Conservation (phyloP, 2,797 vertebrate genomes). For the Peromyscus melanophrys region DNA sequence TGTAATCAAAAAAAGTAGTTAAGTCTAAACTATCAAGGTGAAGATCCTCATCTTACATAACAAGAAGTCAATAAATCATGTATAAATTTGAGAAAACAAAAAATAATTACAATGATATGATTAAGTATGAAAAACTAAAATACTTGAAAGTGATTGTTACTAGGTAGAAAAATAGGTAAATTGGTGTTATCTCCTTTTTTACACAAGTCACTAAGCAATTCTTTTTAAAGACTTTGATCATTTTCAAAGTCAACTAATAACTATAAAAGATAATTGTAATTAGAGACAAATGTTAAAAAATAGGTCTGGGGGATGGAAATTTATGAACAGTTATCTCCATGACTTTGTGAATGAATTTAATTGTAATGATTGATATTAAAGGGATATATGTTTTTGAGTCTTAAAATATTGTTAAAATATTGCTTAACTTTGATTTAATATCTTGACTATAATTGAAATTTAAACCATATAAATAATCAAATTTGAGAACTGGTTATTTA, state of each 20-base stretch:
- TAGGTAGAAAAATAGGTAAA: neutral
- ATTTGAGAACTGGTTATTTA: neutral
- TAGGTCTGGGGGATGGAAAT: neutral
- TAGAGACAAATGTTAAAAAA: neutral
- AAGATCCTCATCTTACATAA: neutral
- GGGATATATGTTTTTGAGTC: neutral
- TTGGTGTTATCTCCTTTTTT: neutral
- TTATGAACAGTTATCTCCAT: neutral
- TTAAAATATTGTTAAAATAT: neutral
- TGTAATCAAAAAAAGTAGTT: neutral
- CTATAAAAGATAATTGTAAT: neutral
- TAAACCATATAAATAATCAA: constrained; percentile 17
- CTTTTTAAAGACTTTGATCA: neutral
- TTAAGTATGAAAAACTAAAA: neutral
- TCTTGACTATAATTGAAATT: neutral
- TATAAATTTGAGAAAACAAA: constrained; percentile 19
- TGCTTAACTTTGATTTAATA: neutral
- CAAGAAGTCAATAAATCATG: neutral
- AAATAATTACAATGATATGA: neutral
- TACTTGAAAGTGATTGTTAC: neutral
- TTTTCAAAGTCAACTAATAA: neutral
- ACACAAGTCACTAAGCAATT: neutral
- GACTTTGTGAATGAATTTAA: neutral
- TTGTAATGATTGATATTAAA: neutral
- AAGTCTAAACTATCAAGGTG: neutral